Base-by-base conservation (phyloP, 2,888 invertebrate genomes). In the Agriopis marginaria region DNA sequence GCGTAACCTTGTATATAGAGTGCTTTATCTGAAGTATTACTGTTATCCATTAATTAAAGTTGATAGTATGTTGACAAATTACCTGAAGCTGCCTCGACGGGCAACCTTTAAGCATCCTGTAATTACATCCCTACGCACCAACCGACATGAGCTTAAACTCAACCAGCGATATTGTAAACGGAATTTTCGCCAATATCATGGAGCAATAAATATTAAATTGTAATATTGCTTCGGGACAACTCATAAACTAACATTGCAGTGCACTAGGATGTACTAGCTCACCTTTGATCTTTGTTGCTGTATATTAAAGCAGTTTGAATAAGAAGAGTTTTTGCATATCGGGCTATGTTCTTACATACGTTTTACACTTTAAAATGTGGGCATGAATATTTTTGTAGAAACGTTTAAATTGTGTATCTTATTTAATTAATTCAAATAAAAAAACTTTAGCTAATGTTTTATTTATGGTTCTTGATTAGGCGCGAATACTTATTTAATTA, bases 171-270 rank as follows among this genome's bases (percentile, higher is more conserved):
- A 23, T 10, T 11, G 51, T 51, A 12, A 39, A n/a, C 55, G 14
- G 45, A 62, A 50, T 62, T 44, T 56, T 50, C 44, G 11, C 51
- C 23, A 55, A n/a, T 50, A 49, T 53, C 3, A 49, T 39, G 0
- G 58, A 17, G 42, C 32, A 63, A 60, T 68, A 17, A 56, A 64
- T 64, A 59, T 55, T 64, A 50, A 63, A 62, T 59, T 49, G 17
- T 58, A 63, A 32, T 51, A 45, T 68, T 32, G 60, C 68, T 64
- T 49, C 50, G 23, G 55, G 55, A 64, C 55, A 60, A 64, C 14
- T 11, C 44, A 54, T 68, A 63, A 63, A 49, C 40, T 58, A 63
- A 42, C 14, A 50, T 56, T 45, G 23, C n/a, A 11, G 14, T 51
- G 14, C 11, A n/a, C 64, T 58, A 40, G 44, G 56, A 58, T 60